Evolutionary conservation across 2,888 invertebrate genomes (phyloP), one percentile per base, ranked within the genome.

Genomic region (Scotopteryx bipunctaria): DNA sequence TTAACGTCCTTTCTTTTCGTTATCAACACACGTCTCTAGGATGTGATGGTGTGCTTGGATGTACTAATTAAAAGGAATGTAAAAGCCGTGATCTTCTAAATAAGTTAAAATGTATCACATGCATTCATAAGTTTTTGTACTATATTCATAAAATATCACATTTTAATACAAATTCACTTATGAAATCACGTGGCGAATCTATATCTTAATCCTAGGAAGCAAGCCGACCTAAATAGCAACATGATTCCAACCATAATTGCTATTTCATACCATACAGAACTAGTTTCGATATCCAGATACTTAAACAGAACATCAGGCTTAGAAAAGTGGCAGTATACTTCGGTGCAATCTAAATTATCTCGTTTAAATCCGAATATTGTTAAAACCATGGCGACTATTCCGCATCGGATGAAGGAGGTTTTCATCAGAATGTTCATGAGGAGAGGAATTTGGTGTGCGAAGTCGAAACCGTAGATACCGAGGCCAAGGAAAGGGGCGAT

Each of bases 381-480:
- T 1, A 94, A 71, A 0, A 93, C 88, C 72, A 94, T 82, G 0
- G 93, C 92, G 8, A 93, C 93, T 1, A 93, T 92, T 0, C 93
- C 93, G 58, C 93, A 92, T 13, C 94, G 88, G 59, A 94, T 91
- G 77, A 93, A 94, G 15, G 94, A 94, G 3, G 91, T 89, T 71
- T 93, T 93, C 92, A 94, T 93, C 2, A 93, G 60, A 2, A 92
- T 76, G 71, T 92, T 91, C 92, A 94, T 93, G 13, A 91, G 62
- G 2, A 89, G 76, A 0, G 94, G 92, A 48, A 94, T 93, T 57
- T 92, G 83, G 31, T 91, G 88, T 0, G 94, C 94, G 79, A 94
- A 94, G 74, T 94, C 94, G 60, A 94, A 94, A 0, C 94, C 94
- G 74, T 94, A 94, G 54, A 94, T 92, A 0, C 93, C 94, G 9